These are phyloP conservation scores for Leuciscus waleckii DNA, from an alignment of 2,797 vertebrate genomes.

Conservation along the genomic window DNA sequence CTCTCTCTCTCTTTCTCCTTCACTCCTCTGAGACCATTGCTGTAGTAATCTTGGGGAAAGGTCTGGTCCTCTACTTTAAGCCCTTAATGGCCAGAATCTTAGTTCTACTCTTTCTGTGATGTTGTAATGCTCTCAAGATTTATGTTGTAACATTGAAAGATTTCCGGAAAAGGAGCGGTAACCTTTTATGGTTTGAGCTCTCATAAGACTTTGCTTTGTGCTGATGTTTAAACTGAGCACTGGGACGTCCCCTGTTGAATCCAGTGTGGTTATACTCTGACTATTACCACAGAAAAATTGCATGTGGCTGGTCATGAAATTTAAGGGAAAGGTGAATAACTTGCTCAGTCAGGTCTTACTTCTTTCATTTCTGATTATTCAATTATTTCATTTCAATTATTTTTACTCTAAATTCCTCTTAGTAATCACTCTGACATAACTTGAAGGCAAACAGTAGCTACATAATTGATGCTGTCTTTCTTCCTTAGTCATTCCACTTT, in stretches of 20 bases:
- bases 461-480: background rate
- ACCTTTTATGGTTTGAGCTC: conserved; percentile 50
- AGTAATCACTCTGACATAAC: too few species aligned
- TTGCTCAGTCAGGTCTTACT: conserved; percentile 22
- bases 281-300: conserved; percentile 21
- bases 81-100: conserved; percentile 75
- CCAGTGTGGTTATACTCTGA: conserved; percentile 14
- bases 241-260: conserved; percentile 22
- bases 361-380: background rate
- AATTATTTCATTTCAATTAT: too few species aligned
- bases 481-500: conserved; percentile 9
- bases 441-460: too few species aligned
- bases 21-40: conserved; percentile 58
- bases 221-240: conserved; percentile 39
- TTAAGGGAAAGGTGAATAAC: conserved; percentile 43
- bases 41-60: conserved; percentile 53
- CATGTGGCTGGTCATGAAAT: conserved; percentile 21
- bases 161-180: conserved; percentile 71
- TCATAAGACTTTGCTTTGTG: background rate
- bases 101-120: conserved; percentile 33
- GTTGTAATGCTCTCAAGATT: conserved; percentile 64
- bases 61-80: conserved; percentile 61
- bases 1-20: conserved; percentile 16
- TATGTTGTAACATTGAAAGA: conserved; percentile 61
- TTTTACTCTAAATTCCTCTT: background rate